These are phyloP conservation scores for Brachionus paranguensis DNA, from an alignment of 1,140 invertebrate genomes.

Conservation along the genomic window DNA sequence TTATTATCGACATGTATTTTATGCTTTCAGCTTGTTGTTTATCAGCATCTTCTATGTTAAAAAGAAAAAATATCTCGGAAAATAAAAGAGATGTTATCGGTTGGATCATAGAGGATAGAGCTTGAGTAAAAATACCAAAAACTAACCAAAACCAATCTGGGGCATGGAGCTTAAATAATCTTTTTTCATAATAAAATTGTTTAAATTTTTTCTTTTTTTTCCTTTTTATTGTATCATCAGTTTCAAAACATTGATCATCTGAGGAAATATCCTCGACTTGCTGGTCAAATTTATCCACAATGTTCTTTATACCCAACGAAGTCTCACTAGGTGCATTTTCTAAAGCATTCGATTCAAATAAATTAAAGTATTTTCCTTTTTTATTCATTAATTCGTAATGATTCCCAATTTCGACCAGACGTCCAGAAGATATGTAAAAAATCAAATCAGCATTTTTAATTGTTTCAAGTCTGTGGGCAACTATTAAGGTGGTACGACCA, in stretches of 20 bases:
- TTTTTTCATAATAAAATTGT: background rate
- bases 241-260: background rate
- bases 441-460: conserved; percentile 59
- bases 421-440: conserved; percentile 44
- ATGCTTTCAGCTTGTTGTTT: background rate
- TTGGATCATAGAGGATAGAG: background rate
- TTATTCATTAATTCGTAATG: conserved; percentile 54
- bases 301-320: background rate
- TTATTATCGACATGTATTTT: background rate
- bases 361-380: background rate
- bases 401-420: conserved; percentile 57
- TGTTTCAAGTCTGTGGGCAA: conserved; percentile 60
- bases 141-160: background rate
- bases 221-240: background rate
- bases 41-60: background rate
- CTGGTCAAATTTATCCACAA: background rate
- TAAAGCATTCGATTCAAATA: conserved; percentile 41
- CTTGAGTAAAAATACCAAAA: background rate
- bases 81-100: background rate
- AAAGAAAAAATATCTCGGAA: background rate
- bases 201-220: conserved; percentile 3
- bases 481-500: conserved; percentile 57
- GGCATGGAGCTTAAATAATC: background rate
- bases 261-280: background rate
- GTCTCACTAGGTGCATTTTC: background rate